Evolutionary conservation across 2,113 vertebrate genomes (phyloP).

Genomic region (Martes martes): DNA sequence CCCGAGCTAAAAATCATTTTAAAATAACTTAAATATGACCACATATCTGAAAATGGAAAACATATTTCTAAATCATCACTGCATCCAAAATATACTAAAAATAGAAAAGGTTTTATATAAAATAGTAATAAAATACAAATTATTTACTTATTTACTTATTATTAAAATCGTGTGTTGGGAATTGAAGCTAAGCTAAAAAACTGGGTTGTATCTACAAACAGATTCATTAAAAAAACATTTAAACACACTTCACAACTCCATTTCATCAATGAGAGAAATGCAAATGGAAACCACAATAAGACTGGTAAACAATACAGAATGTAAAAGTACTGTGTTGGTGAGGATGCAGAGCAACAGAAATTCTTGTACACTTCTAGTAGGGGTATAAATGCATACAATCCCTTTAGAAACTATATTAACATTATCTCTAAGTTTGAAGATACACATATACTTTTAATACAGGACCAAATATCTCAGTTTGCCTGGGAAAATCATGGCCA

Average conservation of each 20-base stretch:
- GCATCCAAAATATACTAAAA: neutral
- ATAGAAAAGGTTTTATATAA: neutral
- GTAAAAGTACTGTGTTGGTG: neutral
- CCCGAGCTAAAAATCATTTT: neutral
- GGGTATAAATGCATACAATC: neutral
- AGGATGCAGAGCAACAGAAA: neutral
- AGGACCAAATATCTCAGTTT: neutral
- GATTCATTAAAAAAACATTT: neutral
- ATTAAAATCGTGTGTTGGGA: neutral
- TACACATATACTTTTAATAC: neutral
- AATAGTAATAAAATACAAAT: neutral
- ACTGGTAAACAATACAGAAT: neutral
- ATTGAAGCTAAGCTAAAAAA: neutral
- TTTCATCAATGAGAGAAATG: neutral
- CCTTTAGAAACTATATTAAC: neutral
- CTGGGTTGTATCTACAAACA: neutral
- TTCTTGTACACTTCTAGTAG: neutral
- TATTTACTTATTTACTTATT: neutral
- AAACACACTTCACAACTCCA: neutral
- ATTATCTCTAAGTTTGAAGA: neutral
- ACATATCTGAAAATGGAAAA: neutral
- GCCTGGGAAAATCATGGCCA: neutral
- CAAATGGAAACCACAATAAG: neutral
- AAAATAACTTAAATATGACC: neutral
- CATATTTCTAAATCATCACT: neutral